Percentiles rank a stretch among this genome's conserved stretches.
phyloP scores from a whole-genome alignment of 2,888 invertebrate genomes.

The Torymus aiolomorphi region DNA sequence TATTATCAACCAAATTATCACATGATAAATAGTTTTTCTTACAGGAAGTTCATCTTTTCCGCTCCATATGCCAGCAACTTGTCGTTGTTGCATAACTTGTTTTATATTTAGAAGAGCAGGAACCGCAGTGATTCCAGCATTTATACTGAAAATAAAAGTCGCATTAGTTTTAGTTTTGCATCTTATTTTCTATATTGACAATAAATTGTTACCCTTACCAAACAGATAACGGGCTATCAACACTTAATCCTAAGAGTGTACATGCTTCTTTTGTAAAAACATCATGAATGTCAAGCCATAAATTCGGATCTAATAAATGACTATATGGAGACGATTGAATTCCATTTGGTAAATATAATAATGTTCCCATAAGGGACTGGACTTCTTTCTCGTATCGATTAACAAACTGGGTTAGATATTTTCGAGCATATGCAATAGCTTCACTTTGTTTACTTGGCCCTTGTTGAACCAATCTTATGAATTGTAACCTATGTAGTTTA shows the following conservation, averaged over 20 bases:
- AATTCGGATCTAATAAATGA: slow-evolving; percentile 83
- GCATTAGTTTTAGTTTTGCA: too few relatives aligned
- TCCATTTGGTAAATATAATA: slow-evolving; percentile 87
- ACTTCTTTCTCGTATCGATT: slow-evolving; percentile 88
- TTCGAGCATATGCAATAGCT: slow-evolving; percentile 91
- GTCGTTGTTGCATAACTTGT: slow-evolving; percentile 91
- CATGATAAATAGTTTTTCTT: slow-evolving; percentile 63
- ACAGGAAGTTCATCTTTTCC: slow-evolving; percentile 97
- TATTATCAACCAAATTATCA: neutral
- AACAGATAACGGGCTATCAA: slow-evolving; percentile 92
- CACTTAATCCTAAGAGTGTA: slow-evolving; percentile 90
- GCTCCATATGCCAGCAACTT: slow-evolving; percentile 95
- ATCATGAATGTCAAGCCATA: slow-evolving; percentile 89
- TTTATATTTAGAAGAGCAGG: slow-evolving; percentile 96
- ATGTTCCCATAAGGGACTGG: slow-evolving; percentile 90
- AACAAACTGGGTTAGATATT: slow-evolving; percentile 89
- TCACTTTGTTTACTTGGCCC: slow-evolving; percentile 85
- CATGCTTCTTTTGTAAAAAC: slow-evolving; percentile 95
- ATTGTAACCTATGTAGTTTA: slow-evolving; percentile 87
- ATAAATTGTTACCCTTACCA: slow-evolving; percentile 77
- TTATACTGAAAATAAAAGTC: slow-evolving; percentile 79
- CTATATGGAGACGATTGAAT: slow-evolving; percentile 88
- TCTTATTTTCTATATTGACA: too few relatives aligned
- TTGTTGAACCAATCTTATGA: slow-evolving; percentile 83
- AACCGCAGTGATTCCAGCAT: slow-evolving; percentile 94